These are phyloP conservation scores for Mastacembelus armatus DNA, from an alignment of 2,797 vertebrate species.

Conservation along the genomic window DNA sequence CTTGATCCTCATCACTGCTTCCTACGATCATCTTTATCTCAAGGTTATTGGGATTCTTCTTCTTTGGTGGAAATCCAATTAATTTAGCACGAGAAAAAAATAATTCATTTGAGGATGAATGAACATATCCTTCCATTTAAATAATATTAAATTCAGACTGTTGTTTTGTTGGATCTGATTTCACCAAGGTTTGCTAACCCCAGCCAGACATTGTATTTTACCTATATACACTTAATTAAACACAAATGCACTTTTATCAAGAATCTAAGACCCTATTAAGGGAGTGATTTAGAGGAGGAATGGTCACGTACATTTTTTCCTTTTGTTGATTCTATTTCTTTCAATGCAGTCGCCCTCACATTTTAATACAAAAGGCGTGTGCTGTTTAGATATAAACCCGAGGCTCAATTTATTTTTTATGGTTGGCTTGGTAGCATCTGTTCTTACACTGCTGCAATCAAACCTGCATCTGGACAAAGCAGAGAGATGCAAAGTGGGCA, in stretches of 20 bases:
- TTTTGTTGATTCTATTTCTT: slow-evolving; percentile 33
- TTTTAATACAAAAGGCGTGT: slow-evolving; percentile 21
- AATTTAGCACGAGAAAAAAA: no score
- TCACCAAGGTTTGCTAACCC: slow-evolving; percentile 30
- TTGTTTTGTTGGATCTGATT: not conserved
- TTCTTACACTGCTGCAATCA: slow-evolving; percentile 49
- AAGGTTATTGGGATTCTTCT: no score
- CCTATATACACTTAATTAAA: slow-evolving; percentile 33
- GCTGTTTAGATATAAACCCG: slow-evolving; percentile 36
- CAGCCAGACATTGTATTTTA: slow-evolving; percentile 6
- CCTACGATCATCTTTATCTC: slow-evolving; percentile 22
- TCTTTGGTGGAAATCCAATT: no score
- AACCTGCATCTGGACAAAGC: slow-evolving; percentile 47
- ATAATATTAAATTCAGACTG: not conserved
- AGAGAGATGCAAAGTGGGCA: slow-evolving; percentile 26
- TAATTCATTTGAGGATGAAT: not conserved
- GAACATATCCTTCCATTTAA: not conserved
- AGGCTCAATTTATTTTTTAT: slow-evolving; percentile 49
- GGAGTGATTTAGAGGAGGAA: slow-evolving; percentile 39
- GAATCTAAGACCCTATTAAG: slow-evolving; percentile 28
- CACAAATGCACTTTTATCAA: slow-evolving; percentile 23
- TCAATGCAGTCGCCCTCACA: slow-evolving; percentile 26
- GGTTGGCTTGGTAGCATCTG: slow-evolving; percentile 57
- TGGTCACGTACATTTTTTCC: slow-evolving; percentile 21
- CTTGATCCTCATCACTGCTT: slow-evolving; percentile 9